Evolutionary conservation across 2,797 vertebrate species (phyloP).

Genomic region (Hemitrygon akajei): DNA sequence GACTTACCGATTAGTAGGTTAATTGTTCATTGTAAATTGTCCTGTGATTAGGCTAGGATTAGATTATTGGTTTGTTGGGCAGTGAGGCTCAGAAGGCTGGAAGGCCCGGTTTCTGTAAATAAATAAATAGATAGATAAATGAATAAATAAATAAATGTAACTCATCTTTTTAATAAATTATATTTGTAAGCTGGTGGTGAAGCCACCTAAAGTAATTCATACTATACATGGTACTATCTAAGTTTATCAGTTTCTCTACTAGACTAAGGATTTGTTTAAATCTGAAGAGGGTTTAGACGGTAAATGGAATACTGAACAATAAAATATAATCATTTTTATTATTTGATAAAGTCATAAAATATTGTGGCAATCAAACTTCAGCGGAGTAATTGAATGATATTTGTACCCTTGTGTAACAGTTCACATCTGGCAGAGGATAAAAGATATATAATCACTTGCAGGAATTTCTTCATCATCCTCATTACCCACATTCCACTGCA

Average conservation of each 20-base stretch:
- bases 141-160: background rate
- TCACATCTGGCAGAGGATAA: background rate
- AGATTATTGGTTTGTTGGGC: too few relatives aligned
- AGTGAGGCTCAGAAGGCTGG: too few relatives aligned
- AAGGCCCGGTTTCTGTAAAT: too few relatives aligned
- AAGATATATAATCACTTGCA: constrained; percentile 1
- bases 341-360: constrained; percentile 8
- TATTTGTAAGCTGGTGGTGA: background rate
- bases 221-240: background rate
- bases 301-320: background rate
- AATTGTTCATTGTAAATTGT: too few relatives aligned
- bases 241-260: background rate
- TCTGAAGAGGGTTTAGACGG: background rate
- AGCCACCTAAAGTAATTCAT: background rate
- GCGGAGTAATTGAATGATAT: background rate
- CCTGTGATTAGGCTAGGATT: too few relatives aligned
- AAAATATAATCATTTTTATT: constrained; percentile 5
- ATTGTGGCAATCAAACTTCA: background rate
- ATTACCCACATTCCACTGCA: background rate
- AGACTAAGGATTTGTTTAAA: background rate
- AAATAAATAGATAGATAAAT: too few relatives aligned
- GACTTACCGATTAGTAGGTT: too few relatives aligned
- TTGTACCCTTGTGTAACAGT: background rate
- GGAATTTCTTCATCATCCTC: constrained; percentile 5
- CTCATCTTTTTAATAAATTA: background rate